Conservation (phyloP, 2,888 invertebrate species). For the Arctia plantaginis region DNA sequence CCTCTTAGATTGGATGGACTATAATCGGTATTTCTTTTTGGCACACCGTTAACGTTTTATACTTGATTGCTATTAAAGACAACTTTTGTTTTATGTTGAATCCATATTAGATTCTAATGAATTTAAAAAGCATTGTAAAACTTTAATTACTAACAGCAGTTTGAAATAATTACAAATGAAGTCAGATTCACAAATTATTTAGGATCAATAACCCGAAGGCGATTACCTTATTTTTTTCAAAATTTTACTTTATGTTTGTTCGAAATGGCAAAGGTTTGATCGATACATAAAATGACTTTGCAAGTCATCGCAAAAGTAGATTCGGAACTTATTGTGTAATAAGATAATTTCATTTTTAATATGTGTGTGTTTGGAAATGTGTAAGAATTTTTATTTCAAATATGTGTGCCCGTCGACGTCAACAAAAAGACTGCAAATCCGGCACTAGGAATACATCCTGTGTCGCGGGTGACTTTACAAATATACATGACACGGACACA, state of each 20-base stretch:
- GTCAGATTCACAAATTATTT: background rate
- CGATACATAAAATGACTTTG: background rate
- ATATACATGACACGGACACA: too few relatives aligned
- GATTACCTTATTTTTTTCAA: background rate
- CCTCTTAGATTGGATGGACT: too few relatives aligned
- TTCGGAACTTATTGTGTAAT: background rate
- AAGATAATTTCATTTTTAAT: too few relatives aligned
- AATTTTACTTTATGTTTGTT: background rate
- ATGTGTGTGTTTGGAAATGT: too few relatives aligned
- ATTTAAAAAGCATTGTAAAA: background rate
- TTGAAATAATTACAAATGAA: background rate
- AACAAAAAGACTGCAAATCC: too few relatives aligned
- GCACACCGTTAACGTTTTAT: background rate
- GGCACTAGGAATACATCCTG: too few relatives aligned
- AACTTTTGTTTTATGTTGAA: background rate
- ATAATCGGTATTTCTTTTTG: too few relatives aligned
- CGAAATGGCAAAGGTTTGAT: background rate
- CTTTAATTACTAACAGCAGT: background rate
- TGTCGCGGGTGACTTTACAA: too few relatives aligned
- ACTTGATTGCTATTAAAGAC: background rate
- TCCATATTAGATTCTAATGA: background rate
- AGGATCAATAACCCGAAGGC: background rate
- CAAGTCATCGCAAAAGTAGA: background rate
- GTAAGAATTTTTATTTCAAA: too few relatives aligned
- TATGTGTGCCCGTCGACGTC: too few relatives aligned